These are phyloP conservation scores for Adelognathus sp. DNA, from an alignment of 2,888 invertebrate species.

Conservation along the genomic window DNA sequence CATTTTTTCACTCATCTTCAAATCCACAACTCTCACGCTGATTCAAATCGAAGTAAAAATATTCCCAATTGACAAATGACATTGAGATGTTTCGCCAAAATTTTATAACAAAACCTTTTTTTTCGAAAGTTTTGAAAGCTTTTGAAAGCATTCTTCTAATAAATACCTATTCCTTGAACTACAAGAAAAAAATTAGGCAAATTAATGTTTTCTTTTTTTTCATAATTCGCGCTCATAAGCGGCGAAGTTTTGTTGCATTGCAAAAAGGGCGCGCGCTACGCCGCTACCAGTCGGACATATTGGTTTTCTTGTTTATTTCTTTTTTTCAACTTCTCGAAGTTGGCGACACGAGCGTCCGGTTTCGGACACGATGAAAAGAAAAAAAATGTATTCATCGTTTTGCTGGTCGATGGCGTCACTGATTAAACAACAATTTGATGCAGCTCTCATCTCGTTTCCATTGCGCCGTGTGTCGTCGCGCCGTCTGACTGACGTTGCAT, in stretches of 20 bases:
- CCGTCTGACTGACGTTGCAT: background rate
- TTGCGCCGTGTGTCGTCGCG: background rate
- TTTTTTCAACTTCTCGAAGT: background rate
- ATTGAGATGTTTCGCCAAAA: too few species aligned
- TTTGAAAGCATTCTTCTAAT: too few species aligned
- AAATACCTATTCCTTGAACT: too few species aligned
- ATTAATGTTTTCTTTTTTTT: background rate
- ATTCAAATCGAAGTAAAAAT: background rate
- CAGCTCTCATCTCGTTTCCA: background rate
- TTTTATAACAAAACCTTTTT: too few species aligned
- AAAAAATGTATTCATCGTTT: slow-evolving; percentile 3
- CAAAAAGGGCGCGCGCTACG: too few species aligned
- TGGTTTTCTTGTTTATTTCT: background rate
- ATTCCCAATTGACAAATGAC: too few species aligned
- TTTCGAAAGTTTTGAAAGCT: too few species aligned
- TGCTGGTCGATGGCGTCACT: slow-evolving; percentile 27
- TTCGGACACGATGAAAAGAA: too few species aligned
- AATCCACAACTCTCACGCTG: too few species aligned
- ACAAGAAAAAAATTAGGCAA: too few species aligned
- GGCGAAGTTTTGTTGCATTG: background rate
- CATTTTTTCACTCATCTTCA: background rate
- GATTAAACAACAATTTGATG: slow-evolving; percentile 31
- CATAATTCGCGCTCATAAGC: background rate
- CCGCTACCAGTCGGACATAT: background rate
- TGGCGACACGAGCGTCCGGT: slow-evolving; percentile 27